Evolutionary conservation across 2,888 invertebrate species (phyloP).

Genomic region (Lomographa bimaculata): DNA sequence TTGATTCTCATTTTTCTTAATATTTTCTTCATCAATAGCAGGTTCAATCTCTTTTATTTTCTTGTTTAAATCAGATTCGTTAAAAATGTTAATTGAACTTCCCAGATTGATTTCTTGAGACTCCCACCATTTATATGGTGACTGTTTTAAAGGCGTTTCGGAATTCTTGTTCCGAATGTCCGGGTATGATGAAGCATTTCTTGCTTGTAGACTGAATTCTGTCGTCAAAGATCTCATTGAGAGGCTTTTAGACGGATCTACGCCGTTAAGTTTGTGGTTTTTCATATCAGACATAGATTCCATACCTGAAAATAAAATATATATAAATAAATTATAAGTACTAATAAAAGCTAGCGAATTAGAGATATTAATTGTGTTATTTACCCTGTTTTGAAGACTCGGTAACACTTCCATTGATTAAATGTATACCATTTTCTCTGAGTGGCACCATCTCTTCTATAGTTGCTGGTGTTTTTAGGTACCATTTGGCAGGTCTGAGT

Average conservation of each 20-base stretch:
- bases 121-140: slow-evolving; percentile 81
- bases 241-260: slow-evolving; percentile 56
- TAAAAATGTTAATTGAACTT: slow-evolving; percentile 84
- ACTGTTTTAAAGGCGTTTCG: slow-evolving; percentile 51
- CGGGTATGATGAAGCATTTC: slow-evolving; percentile 72
- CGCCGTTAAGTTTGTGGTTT: slow-evolving; percentile 41
- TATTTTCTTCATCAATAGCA: slow-evolving; percentile 24
- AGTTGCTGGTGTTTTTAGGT: slow-evolving; percentile 68
- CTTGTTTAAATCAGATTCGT: slow-evolving; percentile 52
- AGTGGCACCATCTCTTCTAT: slow-evolving; percentile 63
- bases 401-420: slow-evolving; percentile 57
- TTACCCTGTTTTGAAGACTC: slow-evolving; percentile 58
- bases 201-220: slow-evolving; percentile 52
- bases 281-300: slow-evolving; percentile 47
- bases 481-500: slow-evolving; percentile 87
- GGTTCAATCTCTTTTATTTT: slow-evolving; percentile 43
- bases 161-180: slow-evolving; percentile 58
- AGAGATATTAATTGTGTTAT: no score
- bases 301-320: slow-evolving; percentile 46
- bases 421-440: slow-evolving; percentile 51
- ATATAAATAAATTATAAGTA: not conserved
- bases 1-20: slow-evolving; percentile 43
- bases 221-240: slow-evolving; percentile 67
- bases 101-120: slow-evolving; percentile 83
- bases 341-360: no score